Percentiles rank a stretch among this genome's conserved stretches.
Conservation (phyloP, 2,113 vertebrate genomes). For the Morone saxatilis region DNA sequence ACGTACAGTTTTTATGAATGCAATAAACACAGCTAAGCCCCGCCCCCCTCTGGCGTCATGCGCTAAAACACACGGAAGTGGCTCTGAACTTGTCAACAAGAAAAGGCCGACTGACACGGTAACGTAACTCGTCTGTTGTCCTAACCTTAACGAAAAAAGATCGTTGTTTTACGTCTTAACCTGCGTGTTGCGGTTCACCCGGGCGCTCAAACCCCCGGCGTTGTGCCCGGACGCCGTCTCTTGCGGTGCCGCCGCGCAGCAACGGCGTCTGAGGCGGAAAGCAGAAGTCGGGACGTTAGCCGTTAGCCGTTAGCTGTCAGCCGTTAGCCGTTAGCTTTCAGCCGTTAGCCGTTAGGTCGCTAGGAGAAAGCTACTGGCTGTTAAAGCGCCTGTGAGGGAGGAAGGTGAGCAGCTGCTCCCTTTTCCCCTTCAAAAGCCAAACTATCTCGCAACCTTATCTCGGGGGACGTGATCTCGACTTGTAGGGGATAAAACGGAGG, state of each 20-base stretch:
- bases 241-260: conserved; percentile 7
- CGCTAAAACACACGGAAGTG: conserved; percentile 79
- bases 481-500: rapidly evolving
- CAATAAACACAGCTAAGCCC: neutral
- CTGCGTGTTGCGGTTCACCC: neutral
- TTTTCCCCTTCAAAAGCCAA: conserved; percentile 39
- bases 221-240: neutral
- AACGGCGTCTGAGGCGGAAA: too few relatives aligned
- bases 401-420: conserved; percentile 20
- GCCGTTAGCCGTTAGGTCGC: conserved; percentile 69
- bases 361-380: conserved; percentile 26
- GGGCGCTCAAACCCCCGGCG: rapidly evolving
- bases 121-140: conserved; percentile 21
- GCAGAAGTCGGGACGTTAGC: too few relatives aligned
- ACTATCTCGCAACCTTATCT: neutral
- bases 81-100: conserved; percentile 81
- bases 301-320: too few relatives aligned
- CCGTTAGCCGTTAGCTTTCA: conserved; percentile 40
- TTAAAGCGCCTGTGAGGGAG: conserved; percentile 36
- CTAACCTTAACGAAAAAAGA: too few relatives aligned
- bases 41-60: conserved; percentile 42
- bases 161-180: neutral
- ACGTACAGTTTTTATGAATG: conserved; percentile 47
- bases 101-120: conserved; percentile 71
- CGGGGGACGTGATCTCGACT: neutral